Base-by-base conservation (phyloP, 2,797 vertebrate genomes). In the Sternotherus odoratus region DNA sequence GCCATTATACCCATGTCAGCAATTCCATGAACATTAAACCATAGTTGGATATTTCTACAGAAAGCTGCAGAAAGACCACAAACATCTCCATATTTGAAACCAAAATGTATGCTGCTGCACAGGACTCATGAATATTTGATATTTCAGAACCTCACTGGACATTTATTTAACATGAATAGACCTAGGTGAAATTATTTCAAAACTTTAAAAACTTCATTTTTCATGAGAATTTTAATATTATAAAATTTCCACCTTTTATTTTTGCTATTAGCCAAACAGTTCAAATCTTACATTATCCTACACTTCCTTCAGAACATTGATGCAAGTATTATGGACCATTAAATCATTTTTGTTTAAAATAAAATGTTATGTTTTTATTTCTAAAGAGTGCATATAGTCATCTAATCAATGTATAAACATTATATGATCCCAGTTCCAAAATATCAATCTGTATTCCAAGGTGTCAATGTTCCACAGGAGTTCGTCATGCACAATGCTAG, bases 101-200 rank as follows among this genome's bases (percentile, higher is more conserved):
- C 79, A 85, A 39, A 56, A 90, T 60, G 92, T 77, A 91, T 43
- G 66, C n/a, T 93, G 50, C 57, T 79, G 83, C 15, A 79, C 4
- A 88, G 77, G 83, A 13, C 72, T 39, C n/a, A 92, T 91, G 91
- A 92, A 95, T 93, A 95, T 92, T 91, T 77, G 81, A 77, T 74
- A 15, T 46, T 91, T 39, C 66, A 30, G 90, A 92, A 87, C 92
- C 19, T 88, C 83, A 69, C 66, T 80, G 56, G 26, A 91, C 89
- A 36, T 6, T 86, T 8, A 89, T 60, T 94, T 92, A 85, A 86
- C 2, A n/a, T 9, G 3, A 88, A 2, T n/a, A 60, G 57, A 60
- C 86, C 39, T 63, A 80, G 49, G 16, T 79, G 28, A 93, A 26
- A 6, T 80, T 80, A 7, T 54, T 49, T 90, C 63, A 23, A 87